These are phyloP conservation scores for Piscicola geometra DNA, from an alignment of 2,888 invertebrate species.

Conservation along the genomic window DNA sequence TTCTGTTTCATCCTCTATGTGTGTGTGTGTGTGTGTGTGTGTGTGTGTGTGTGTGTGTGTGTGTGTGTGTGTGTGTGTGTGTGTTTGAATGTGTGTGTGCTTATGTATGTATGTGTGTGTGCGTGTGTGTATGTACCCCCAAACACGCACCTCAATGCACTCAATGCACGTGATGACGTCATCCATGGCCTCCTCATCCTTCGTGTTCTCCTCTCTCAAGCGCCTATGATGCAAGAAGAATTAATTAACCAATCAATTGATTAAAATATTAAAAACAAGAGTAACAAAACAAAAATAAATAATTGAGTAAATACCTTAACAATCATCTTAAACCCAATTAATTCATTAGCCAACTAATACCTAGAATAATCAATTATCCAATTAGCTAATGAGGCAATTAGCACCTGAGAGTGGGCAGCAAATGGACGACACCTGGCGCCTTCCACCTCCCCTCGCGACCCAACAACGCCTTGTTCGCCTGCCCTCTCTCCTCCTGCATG, in stretches of 20 bases:
- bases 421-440: neutral
- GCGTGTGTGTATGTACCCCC: too few relatives aligned
- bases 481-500: neutral
- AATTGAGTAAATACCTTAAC: neutral
- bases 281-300: neutral
- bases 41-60: too few relatives aligned
- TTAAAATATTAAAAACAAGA: neutral
- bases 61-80: too few relatives aligned
- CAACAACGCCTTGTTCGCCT: neutral
- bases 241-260: neutral
- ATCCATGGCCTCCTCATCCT: neutral
- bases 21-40: too few relatives aligned
- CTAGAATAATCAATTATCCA: neutral
- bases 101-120: too few relatives aligned
- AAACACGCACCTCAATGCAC: neutral
- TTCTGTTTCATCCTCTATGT: neutral
- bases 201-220: neutral
- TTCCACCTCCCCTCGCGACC: conserved; percentile 5
- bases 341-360: neutral
- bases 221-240: neutral
- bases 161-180: neutral
- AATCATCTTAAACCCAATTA: neutral
- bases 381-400: neutral
- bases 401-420: neutral
- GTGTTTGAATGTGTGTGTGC: too few relatives aligned